Base-by-base conservation (phyloP, 2,797 vertebrate genomes). In the Saxicola maurus region DNA sequence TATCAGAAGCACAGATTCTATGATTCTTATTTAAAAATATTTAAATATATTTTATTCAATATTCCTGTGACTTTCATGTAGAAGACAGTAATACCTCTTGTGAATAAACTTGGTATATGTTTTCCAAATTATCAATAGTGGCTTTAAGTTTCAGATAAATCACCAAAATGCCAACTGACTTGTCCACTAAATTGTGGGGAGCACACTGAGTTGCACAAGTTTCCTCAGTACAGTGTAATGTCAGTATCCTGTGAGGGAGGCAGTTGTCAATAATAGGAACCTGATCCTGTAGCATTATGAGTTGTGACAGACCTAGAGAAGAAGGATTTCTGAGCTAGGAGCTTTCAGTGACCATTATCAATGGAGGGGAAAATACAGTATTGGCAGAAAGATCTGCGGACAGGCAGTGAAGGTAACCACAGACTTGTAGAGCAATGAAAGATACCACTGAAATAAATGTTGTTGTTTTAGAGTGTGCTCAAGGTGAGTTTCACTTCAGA, bases 211-310 rank as follows among this genome's bases (percentile, higher is more conserved):
- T 51, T 73, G 45, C 27, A 20, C 13, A 35, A 30, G 17, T 49
- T 91, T 82, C 57, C 42, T 65, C 51, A 77, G 42, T 59, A 17
- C 11, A 35, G 20, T 24, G 46, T 85, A 91, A 83, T 65, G 43
- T 11, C 62, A 9, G 0, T 49, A 35, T n/a, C 59, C 40, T 68
- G 31, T 68, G 61, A 82, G 27, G 28, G 19, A 66, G 40, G 28
- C 30, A 45, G 33, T 52, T 0, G 0, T 57, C 5, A 1, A 17
- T 51, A 55, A 43, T 0, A 55, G 65, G 7, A 75, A 38, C 20
- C 18, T 37, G 21, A 56, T 66, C 6, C 31, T 49, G 15, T 65
- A 23, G 18, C 23, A 21, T 33, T 72, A 40, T 46, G 40, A 49
- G 17, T 68, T 68, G 49, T 0, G 2, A 25, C 21, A 42, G 69